Percentiles rank a stretch among this genome's conserved stretches.
Conservation (phyloP, 2,888 invertebrate genomes). For the Frankliniella fusca region DNA sequence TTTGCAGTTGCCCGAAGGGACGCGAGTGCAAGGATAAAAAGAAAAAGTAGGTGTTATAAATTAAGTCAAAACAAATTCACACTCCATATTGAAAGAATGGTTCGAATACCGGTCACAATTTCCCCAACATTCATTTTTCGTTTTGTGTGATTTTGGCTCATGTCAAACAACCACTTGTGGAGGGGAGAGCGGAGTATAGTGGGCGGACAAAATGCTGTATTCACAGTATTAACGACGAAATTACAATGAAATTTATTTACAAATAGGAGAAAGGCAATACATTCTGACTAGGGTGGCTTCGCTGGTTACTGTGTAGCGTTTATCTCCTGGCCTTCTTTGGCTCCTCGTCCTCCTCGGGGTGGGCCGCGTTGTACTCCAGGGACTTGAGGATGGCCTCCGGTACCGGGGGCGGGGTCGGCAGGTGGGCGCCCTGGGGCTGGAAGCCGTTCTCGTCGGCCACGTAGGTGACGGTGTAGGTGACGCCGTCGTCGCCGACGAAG, state of each 20-base stretch:
- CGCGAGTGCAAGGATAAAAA: too few relatives aligned
- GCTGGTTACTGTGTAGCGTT: too few relatives aligned
- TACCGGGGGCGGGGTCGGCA: slow-evolving; percentile 73
- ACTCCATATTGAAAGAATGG: too few relatives aligned
- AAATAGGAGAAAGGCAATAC: background rate
- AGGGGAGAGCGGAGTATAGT: too few relatives aligned
- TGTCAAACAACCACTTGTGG: too few relatives aligned
- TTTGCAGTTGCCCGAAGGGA: too few relatives aligned
- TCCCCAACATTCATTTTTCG: too few relatives aligned
- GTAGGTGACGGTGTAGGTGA: slow-evolving; percentile 40
- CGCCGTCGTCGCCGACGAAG: slow-evolving; percentile 41
- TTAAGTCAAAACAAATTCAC: too few relatives aligned
- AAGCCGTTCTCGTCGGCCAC: slow-evolving; percentile 68
- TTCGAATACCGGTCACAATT: too few relatives aligned
- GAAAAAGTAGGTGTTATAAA: too few relatives aligned
- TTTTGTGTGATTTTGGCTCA: too few relatives aligned
- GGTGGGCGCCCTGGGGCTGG: slow-evolving; percentile 69
- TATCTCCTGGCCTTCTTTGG: background rate
- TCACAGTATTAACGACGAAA: background rate
- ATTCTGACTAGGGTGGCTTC: background rate
- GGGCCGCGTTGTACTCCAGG: slow-evolving; percentile 34
- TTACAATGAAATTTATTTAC: background rate
- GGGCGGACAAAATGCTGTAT: too few relatives aligned
- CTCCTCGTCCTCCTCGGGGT: slow-evolving; percentile 6
- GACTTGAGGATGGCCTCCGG: slow-evolving; percentile 58